Conservation (phyloP, 2,888 invertebrate genomes). For the Lathronympha strigana region DNA sequence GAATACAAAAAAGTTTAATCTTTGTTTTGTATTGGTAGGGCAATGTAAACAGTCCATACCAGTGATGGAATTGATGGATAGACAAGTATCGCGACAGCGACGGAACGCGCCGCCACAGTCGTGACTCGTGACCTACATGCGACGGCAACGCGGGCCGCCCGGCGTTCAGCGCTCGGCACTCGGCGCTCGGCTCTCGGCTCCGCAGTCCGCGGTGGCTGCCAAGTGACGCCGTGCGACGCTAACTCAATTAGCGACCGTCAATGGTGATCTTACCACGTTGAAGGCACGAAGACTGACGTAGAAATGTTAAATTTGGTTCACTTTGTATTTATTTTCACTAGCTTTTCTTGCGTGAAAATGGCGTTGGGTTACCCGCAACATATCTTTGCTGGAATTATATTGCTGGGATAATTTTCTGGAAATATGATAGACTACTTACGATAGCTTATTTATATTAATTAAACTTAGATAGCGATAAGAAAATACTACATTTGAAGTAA, state of each 20-base stretch:
- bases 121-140: slow-evolving; percentile 56
- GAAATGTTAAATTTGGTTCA: slow-evolving; percentile 1
- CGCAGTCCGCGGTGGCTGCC: slow-evolving; percentile 40
- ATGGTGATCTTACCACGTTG: slow-evolving; percentile 48
- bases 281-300: slow-evolving; percentile 18
- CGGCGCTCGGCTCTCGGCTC: slow-evolving; percentile 22
- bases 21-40: neutral
- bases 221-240: slow-evolving; percentile 48
- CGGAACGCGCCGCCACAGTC: slow-evolving; percentile 37
- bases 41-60: neutral
- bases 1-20: neutral
- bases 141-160: too few species aligned
- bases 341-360: neutral
- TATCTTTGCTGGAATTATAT: too few species aligned
- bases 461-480: too few species aligned
- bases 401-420: too few species aligned
- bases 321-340: neutral
- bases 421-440: too few species aligned
- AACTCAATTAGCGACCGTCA: slow-evolving; percentile 59
- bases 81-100: slow-evolving; percentile 7
- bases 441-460: too few species aligned
- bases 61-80: slow-evolving; percentile 34
- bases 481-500: too few species aligned
- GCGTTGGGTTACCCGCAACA: neutral
- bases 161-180: slow-evolving; percentile 23